Percentiles rank a stretch among this genome's conserved stretches.
Evolutionary conservation across 2,797 vertebrate genomes (phyloP).

Genomic region (Sparidentex hasta): DNA sequence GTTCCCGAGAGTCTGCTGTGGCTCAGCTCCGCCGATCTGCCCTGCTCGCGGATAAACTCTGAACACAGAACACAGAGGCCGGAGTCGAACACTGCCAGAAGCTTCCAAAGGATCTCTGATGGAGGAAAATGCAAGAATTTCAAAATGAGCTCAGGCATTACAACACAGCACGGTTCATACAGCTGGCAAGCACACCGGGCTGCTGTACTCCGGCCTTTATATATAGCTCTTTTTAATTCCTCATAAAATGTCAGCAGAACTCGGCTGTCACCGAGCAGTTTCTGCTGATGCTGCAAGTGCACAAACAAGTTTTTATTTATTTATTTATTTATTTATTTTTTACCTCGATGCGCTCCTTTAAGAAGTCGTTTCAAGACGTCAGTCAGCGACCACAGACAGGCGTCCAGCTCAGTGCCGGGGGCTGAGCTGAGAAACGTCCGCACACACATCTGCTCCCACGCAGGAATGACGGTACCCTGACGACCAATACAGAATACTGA

Average conservation of each 20-base stretch:
- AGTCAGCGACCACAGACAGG: slow-evolving; percentile 87
- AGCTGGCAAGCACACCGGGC: neutral
- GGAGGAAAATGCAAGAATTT: slow-evolving; percentile 16
- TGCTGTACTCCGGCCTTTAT: neutral
- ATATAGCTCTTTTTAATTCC: neutral
- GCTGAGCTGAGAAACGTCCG: slow-evolving; percentile 75
- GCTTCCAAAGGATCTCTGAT: slow-evolving; percentile 80
- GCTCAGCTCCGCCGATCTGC: slow-evolving; percentile 22
- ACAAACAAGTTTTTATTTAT: slow-evolving; percentile 47
- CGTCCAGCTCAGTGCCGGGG: slow-evolving; percentile 49
- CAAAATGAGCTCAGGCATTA: neutral
- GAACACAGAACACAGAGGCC: slow-evolving; percentile 83
- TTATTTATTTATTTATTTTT: too few species aligned
- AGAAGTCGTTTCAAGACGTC: slow-evolving; percentile 83
- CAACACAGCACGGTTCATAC: neutral
- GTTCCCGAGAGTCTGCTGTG: slow-evolving; percentile 36
- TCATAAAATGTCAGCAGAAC: too few species aligned
- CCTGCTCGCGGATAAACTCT: slow-evolving; percentile 67
- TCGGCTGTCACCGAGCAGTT: neutral
- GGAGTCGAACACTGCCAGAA: slow-evolving; percentile 86
- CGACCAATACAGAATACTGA: neutral
- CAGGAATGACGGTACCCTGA: slow-evolving; percentile 78
- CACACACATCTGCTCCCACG: slow-evolving; percentile 86
- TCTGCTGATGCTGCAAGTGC: neutral
- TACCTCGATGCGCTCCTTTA: slow-evolving; percentile 71